Percentiles rank a stretch among this genome's conserved stretches.
These are phyloP conservation scores for Drosophila pachea DNA, from an alignment of 1,140 invertebrate genomes.

Conservation along the genomic window DNA sequence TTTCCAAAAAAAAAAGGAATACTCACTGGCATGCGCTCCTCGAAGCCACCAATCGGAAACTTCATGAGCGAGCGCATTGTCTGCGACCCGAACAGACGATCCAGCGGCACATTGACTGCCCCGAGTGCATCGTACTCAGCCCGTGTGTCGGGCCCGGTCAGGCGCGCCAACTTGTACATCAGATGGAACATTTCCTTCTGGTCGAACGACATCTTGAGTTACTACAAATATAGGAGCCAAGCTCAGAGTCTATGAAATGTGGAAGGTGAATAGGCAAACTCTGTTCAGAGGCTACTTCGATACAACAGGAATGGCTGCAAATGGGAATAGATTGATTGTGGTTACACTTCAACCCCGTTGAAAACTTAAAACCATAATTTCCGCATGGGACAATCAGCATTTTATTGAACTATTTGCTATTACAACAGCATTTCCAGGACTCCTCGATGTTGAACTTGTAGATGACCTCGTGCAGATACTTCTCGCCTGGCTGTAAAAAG, in stretches of 20 bases:
- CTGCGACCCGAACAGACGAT: conserved; percentile 98
- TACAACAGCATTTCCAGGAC: conserved; percentile 79
- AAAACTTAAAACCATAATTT: no score
- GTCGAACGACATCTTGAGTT: conserved; percentile 63
- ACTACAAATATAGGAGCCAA: background rate
- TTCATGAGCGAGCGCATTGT: conserved; percentile 96
- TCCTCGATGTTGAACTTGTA: conserved; percentile 81
- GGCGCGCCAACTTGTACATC: conserved; percentile 58
- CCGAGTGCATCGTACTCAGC: conserved; percentile 95
- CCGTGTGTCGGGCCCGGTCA: conserved; percentile 78
- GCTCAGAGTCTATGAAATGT: background rate
- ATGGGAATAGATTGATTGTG: no score
- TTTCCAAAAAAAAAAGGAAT: no score
- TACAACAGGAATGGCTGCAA: no score
- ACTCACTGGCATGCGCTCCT: conserved; percentile 94
- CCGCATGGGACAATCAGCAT: background rate
- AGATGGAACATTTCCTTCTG: conserved; percentile 59
- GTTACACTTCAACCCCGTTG: no score
- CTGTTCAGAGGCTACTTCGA: background rate
- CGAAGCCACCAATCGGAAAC: conserved; percentile 95
- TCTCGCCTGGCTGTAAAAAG: conserved; percentile 83
- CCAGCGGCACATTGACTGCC: conserved; percentile 92
- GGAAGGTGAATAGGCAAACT: background rate
- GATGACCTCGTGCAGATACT: conserved; percentile 83
- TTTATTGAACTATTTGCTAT: conserved; percentile 51